Conservation (phyloP, 2,888 invertebrate species). For the Pristionchus exspectatus region DNA sequence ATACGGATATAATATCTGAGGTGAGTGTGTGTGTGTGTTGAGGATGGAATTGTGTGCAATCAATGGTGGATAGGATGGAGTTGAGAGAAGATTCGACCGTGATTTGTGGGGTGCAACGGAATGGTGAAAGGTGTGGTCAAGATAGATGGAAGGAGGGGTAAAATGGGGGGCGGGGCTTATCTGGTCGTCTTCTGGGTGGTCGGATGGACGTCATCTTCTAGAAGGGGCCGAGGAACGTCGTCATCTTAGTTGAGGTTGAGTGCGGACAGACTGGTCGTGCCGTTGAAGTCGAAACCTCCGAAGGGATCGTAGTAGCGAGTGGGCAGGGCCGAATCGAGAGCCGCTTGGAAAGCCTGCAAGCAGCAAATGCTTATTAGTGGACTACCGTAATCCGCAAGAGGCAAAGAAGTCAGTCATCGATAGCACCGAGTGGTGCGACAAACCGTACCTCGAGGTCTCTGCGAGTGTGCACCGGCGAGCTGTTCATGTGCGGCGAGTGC, state of each 20-base stretch:
- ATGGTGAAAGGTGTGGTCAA: conserved; percentile 1
- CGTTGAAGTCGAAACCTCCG: conserved; percentile 63
- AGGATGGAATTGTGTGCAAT: not conserved
- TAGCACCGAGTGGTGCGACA: not conserved
- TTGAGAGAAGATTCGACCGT: not conserved
- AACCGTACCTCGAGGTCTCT: conserved; percentile 45
- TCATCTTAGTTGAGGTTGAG: conserved; percentile 48
- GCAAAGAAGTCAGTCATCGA: not conserved
- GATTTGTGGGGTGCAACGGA: not conserved
- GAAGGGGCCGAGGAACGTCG: not conserved
- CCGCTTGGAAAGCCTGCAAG: conserved; percentile 41
- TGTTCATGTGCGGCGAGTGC: conserved; percentile 51
- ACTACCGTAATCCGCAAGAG: not conserved
- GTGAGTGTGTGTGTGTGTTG: conserved; percentile 19
- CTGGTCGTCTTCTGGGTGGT: not conserved
- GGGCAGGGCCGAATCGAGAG: conserved; percentile 15
- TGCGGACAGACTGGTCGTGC: not conserved
- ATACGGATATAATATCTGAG: not conserved
- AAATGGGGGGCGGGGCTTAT: conserved; percentile 44
- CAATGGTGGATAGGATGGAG: not conserved
- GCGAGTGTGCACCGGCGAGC: conserved; percentile 46
- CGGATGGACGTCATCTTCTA: not conserved
- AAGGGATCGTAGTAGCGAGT: conserved; percentile 68
- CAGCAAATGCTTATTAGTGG: not conserved
- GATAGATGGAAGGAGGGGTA: not conserved